These are phyloP conservation scores for Calosoma granatense DNA, from an alignment of 1,140 invertebrate genomes.

Conservation along the genomic window DNA sequence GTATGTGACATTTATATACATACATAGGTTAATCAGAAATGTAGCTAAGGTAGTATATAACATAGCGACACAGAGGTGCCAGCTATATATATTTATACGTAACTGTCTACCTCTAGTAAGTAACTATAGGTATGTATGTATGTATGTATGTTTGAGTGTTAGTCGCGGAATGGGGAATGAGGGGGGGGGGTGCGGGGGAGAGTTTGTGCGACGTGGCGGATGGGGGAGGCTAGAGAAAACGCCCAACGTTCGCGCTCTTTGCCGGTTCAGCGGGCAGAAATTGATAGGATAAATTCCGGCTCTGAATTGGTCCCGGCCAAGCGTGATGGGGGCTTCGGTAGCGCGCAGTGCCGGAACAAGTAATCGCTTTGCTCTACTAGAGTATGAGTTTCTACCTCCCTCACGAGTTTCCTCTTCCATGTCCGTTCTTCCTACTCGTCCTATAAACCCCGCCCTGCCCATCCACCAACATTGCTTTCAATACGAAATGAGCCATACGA, in stretches of 20 bases:
- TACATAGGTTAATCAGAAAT: too few species aligned
- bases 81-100: too few species aligned
- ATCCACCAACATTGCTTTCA: background rate
- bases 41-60: too few species aligned
- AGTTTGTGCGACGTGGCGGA: constrained; percentile 10
- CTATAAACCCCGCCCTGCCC: background rate
- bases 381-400: background rate
- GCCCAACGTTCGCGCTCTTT: constrained; percentile 37
- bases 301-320: constrained; percentile 50
- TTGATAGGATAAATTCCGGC: constrained; percentile 55
- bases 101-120: too few species aligned
- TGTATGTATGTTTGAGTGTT: too few species aligned
- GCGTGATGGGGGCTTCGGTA: constrained; percentile 35
- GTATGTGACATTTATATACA: too few species aligned
- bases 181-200: constrained; percentile 13
- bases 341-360: background rate
- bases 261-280: constrained; percentile 52
- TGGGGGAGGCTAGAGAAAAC: constrained; percentile 15
- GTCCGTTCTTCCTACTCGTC: constrained; percentile 12
- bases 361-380: background rate
- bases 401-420: constrained; percentile 7
- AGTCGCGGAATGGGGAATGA: constrained; percentile 6
- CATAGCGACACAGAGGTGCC: too few species aligned
- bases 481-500: background rate
- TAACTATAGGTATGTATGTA: too few species aligned